A percentile compares a stretch with the other conserved stretches of the same genome.
phyloP scores from a whole-genome alignment of 2,113 vertebrate genomes.

The Mesembrinibis cayennensis region DNA sequence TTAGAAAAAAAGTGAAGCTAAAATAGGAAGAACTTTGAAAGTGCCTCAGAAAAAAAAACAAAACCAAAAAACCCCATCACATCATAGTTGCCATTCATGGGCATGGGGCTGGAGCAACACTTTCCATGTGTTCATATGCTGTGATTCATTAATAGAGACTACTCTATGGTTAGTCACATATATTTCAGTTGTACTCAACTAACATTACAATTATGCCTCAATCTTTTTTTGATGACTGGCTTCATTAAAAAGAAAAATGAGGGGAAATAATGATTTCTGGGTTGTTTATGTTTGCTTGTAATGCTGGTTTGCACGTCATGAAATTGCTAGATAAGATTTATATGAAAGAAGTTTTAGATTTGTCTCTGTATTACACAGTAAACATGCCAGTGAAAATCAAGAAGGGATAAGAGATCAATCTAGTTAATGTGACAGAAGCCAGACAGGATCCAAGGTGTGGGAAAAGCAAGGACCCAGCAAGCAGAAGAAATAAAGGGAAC shows the following conservation, averaged over 20 bases:
- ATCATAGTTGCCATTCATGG: neutral
- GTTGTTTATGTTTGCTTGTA: neutral
- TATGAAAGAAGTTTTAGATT: neutral
- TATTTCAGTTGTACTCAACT: neutral
- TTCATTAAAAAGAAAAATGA: neutral
- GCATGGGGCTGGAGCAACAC: neutral
- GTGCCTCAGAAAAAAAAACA: neutral
- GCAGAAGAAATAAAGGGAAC: neutral
- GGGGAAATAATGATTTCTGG: neutral
- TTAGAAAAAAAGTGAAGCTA: neutral
- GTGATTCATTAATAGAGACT: neutral
- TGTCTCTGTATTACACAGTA: neutral
- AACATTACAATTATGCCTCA: neutral
- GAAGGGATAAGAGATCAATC: neutral
- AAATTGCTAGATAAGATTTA: neutral
- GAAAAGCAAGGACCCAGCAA: neutral
- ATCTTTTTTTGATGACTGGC: neutral
- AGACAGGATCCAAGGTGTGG: neutral
- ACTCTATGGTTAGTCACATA: neutral
- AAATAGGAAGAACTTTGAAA: neutral
- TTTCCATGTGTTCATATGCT: neutral
- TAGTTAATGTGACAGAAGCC: neutral
- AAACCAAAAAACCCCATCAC: neutral
- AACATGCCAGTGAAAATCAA: neutral
- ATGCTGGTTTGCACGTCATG: neutral